phyloP scores from a whole-genome alignment of 2,113 vertebrate species.

The Phasianus colchicus region DNA sequence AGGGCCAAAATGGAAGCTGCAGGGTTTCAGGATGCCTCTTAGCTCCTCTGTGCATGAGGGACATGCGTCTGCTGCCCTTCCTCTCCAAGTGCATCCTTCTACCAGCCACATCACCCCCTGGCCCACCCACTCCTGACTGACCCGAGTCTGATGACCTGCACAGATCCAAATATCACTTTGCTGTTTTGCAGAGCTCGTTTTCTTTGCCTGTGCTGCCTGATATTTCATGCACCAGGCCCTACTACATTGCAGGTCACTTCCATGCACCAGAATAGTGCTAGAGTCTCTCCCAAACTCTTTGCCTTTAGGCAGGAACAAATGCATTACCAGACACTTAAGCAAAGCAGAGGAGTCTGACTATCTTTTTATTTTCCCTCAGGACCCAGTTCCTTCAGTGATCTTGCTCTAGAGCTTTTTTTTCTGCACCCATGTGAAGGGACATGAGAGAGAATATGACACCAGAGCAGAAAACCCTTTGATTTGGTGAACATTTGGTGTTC shows the following conservation, averaged over 20 bases:
- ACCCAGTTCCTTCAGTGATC: neutral
- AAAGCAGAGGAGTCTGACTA: neutral
- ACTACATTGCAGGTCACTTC: no score
- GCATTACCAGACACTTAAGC: neutral
- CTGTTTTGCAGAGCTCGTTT: neutral
- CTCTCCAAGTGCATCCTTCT: neutral
- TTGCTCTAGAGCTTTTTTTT: neutral
- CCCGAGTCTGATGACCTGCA: fast-evolving
- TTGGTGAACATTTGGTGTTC: neutral
- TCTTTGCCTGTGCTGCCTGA: neutral
- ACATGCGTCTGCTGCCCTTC: neutral
- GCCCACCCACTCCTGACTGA: neutral
- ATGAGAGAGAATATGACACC: neutral
- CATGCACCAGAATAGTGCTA: neutral
- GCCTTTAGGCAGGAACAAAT: neutral
- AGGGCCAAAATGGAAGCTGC: neutral
- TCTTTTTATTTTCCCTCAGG: neutral
- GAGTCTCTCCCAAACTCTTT: neutral
- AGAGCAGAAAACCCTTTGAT: neutral
- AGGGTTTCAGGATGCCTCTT: fast-evolving
- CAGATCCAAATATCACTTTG: fast-evolving
- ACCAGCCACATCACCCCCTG: neutral
- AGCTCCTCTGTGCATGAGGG: fast-evolving
- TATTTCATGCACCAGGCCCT: fast-evolving
- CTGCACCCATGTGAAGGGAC: neutral